Base-by-base conservation (phyloP, 2,888 invertebrate genomes). In the Nomada ruficornis region DNA sequence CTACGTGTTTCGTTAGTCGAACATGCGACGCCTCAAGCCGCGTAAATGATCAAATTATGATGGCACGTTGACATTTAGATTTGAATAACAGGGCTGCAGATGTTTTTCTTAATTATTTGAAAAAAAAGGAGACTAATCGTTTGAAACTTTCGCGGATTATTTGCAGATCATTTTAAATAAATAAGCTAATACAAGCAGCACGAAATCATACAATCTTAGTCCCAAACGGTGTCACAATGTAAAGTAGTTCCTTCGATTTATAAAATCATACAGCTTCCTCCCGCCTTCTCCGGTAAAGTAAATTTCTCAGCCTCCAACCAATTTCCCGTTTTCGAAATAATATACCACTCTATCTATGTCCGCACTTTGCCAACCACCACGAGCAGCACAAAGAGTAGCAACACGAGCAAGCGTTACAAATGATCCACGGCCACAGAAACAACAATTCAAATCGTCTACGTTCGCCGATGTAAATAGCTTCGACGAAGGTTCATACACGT, bases 1-100 rank as follows among this genome's bases (percentile, higher is more conserved):
- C 57, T 83, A 83, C 77, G 82, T 82, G 82, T 74, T 77, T 83
- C 67, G 80, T 73, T 47, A 78, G 55, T 65, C 79, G 79, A 78
- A 67, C 80, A 67, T 60, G 79, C 77, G 74, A 82, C 76, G 81
- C 77, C 54, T 18, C 59, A 9, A 62, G 70, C 69, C 23, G 72
- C 67, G 77, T 70, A 72, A 76, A 72, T 72, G 80, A 80, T 79
- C 80, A 72, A 80, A 80, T 80, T 80, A 80, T 65, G 60, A 80
- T 62, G 65, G 71, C 62, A 26, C 71, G 55, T n/a, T 52, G 78
- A 62, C 26, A 64, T 70, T 59, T 18, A 9, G 36, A 47, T 47
- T 65, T 11, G 69, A 60, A 72, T 65, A 7, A n/a, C 20, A 54
- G 20, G 18, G 20, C 54, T 36, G 36, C 36, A 7, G 36, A 36